Base-by-base conservation (phyloP, 2,113 vertebrate species). In the Sprattus sprattus region DNA sequence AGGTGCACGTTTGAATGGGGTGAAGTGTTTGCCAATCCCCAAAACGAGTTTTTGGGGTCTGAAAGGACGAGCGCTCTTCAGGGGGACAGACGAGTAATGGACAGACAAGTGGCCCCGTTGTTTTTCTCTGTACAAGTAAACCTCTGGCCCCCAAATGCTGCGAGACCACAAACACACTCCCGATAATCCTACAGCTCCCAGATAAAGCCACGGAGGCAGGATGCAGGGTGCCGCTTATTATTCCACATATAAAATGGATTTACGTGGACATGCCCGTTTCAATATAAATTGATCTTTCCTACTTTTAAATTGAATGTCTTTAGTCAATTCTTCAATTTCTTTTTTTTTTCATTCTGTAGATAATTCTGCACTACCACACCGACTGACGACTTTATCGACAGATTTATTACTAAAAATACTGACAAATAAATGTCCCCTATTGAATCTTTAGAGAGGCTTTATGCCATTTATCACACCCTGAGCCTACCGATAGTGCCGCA, bases 281-380 rank as follows among this genome's bases (percentile, higher is more conserved):
- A 75, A 75, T 39, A 13, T 32, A 39, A 39, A 75, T 75, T 75
- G 67, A 75, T 75, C 67, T 75, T 75, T 39, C 28, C 71, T 78
- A 78, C 28, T 78, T 28, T 28, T 11, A 67, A 67, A 67, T 11
- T 64, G 8, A 75, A 75, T 13, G 28, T 75, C 28, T 71, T 28
- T 71, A 7, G 9, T 75, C 67, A 32, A 28, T 39, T 32, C 13
- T 13, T 78, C 11, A 32, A 15, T 32, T 39, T 78, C 28, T 78
- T 11, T 78, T n/a, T 64, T 39, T 52, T 60, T 18, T 60, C 54
- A 60, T 60, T 22, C 18, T 60, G 18, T 20, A 60, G 54, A 57
- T 57, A 57, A 57, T 57, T 3, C 67, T 75, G 28, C 11, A 13
- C 28, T 1, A 13, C 8, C 9, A 9, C 67, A 11, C 67, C 39